phyloP scores from a whole-genome alignment of 2,888 invertebrate genomes.

The Pycnomerus fuliginosus region DNA sequence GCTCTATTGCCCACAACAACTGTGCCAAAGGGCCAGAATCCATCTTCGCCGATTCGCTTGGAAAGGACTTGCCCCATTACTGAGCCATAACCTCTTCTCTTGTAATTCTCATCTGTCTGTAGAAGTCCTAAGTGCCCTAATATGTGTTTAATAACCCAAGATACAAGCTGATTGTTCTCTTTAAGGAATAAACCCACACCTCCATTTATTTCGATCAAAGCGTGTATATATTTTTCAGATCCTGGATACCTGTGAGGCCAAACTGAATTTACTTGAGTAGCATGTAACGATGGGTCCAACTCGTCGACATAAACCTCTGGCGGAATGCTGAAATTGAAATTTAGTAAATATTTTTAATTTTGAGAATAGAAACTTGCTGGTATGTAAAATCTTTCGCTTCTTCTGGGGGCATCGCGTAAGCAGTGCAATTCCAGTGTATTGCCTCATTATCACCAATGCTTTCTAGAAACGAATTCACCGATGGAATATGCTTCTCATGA shows the following conservation, averaged over 20 bases:
- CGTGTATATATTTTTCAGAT: slow-evolving; percentile 40
- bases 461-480: too few species aligned
- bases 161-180: slow-evolving; percentile 42
- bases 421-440: too few species aligned
- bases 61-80: slow-evolving; percentile 42
- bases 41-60: slow-evolving; percentile 44
- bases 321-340: too few species aligned
- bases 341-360: too few species aligned
- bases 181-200: slow-evolving; percentile 48
- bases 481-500: too few species aligned
- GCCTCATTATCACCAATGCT: too few species aligned
- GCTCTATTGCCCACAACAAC: slow-evolving; percentile 41
- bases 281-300: slow-evolving; percentile 38
- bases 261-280: slow-evolving; percentile 38
- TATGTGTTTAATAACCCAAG: slow-evolving; percentile 48
- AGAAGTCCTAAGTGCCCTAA: slow-evolving; percentile 44
- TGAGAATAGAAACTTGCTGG: too few species aligned
- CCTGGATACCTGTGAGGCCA: slow-evolving; percentile 45
- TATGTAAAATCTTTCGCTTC: too few species aligned
- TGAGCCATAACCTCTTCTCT: slow-evolving; percentile 47
- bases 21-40: slow-evolving; percentile 39
- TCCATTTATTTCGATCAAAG: slow-evolving; percentile 43
- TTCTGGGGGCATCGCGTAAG: too few species aligned
- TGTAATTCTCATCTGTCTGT: slow-evolving; percentile 46
- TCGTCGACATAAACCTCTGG: too few species aligned